These are phyloP conservation scores for Diplazon laetatorius DNA, from an alignment of 2,888 invertebrate genomes.

Conservation along the genomic window DNA sequence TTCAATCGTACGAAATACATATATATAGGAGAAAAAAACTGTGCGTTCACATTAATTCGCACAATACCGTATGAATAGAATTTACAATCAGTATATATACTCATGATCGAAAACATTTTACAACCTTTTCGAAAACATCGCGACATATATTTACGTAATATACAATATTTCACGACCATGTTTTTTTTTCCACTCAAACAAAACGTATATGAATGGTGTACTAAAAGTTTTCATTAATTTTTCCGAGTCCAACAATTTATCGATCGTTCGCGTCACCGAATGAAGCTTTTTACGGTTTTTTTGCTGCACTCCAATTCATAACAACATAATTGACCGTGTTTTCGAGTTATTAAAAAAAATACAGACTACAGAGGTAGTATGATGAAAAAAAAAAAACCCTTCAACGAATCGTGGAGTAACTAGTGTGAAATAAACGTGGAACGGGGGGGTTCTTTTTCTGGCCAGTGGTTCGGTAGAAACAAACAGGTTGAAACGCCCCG, in stretches of 20 bases:
- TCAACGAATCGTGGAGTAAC: constrained; percentile 20
- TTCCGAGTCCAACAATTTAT: background rate
- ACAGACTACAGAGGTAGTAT: background rate
- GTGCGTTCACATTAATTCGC: too few species aligned
- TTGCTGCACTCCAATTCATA: too few species aligned
- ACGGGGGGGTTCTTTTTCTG: constrained; percentile 27
- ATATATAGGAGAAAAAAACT: too few species aligned
- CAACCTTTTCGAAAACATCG: too few species aligned
- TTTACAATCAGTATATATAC: too few species aligned
- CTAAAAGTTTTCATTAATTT: background rate
- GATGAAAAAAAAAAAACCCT: constrained; percentile 44
- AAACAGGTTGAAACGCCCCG: constrained; percentile 42
- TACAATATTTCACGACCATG: background rate
- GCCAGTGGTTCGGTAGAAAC: constrained; percentile 22
- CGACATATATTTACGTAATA: background rate
- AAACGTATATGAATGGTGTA: background rate
- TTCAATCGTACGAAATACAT: too few species aligned
- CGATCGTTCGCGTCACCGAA: background rate
- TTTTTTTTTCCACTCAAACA: background rate
- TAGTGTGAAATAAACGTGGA: constrained; percentile 14
- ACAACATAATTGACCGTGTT: constrained; percentile 6
- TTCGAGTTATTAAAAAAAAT: constrained; percentile 4
- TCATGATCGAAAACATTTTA: too few species aligned
- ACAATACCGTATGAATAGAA: too few species aligned
- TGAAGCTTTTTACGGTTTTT: background rate